Conservation (phyloP, 2,113 vertebrate species). For the Lota lota region DNA sequence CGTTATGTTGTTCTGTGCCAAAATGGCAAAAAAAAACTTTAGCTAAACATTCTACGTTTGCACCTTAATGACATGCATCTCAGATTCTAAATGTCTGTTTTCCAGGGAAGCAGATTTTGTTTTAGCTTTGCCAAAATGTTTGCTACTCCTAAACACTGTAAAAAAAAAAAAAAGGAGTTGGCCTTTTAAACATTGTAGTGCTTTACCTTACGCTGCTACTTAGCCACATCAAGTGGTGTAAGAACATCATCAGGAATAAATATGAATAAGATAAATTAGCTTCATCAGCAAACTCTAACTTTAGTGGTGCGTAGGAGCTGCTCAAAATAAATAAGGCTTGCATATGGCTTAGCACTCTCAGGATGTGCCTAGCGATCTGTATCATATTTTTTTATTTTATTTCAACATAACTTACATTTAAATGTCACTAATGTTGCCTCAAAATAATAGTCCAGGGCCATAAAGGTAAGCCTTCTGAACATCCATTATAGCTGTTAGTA, state of each 20-base stretch:
- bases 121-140: conserved; percentile 6
- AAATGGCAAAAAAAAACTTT: conserved; percentile 1
- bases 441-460: too few relatives aligned
- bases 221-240: background rate
- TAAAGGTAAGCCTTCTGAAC: too few relatives aligned
- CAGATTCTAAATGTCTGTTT: conserved; percentile 17
- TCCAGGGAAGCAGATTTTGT: background rate
- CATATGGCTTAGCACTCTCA: conserved; percentile 38
- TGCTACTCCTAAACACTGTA: background rate
- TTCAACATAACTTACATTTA: background rate
- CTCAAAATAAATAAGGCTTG: conserved; percentile 33
- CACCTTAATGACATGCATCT: conserved; percentile 5
- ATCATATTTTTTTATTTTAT: background rate
- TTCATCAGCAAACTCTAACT: conserved; percentile 14
- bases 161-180: background rate
- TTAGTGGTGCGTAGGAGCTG: conserved; percentile 7
- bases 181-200: too few relatives aligned
- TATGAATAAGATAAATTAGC: background rate
- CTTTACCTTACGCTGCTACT: background rate
- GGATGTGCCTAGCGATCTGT: conserved; percentile 36
- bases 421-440: background rate
- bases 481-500: too few relatives aligned
- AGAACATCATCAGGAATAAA: background rate
- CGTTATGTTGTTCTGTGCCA: conserved; percentile 22
- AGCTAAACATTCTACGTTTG: conserved; percentile 19